phyloP scores from a whole-genome alignment of 2,888 invertebrate genomes.

The Tiphia femorata region DNA sequence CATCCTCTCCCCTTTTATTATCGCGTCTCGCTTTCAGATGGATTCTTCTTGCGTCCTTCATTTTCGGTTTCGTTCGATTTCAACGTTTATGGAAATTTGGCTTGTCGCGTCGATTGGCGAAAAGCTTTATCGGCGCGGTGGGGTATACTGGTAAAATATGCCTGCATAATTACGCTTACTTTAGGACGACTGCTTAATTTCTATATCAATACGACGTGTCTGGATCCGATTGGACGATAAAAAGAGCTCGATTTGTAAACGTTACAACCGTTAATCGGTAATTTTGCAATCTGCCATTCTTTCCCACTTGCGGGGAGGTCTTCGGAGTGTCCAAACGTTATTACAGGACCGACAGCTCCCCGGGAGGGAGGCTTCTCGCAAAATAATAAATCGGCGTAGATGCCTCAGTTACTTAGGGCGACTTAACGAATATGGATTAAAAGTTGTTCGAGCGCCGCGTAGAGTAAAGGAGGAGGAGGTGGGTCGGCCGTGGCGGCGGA shows the following conservation, averaged over 20 bases:
- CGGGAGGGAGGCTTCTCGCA: no score
- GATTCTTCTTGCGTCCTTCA: conserved; percentile 37
- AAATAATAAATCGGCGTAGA: conserved; percentile 62
- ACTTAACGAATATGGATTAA: conserved; percentile 68
- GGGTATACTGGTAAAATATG: no score
- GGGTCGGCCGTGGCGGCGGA: not conserved
- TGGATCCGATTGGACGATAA: no score
- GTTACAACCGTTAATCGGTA: no score
- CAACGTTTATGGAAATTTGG: not conserved
- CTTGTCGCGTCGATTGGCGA: no score
- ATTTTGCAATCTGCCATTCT: not conserved
- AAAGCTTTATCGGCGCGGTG: no score
- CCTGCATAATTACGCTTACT: no score
- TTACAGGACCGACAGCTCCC: no score
- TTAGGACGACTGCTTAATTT: no score
- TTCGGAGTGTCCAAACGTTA: conserved; percentile 7
- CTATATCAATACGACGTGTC: no score
- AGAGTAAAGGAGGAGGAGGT: not conserved
- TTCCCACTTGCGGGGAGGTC: not conserved
- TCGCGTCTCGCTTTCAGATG: conserved; percentile 48
- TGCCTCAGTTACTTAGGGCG: conserved; percentile 60
- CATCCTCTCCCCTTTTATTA: conserved; percentile 26
- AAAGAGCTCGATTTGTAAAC: no score
- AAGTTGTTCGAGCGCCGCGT: conserved; percentile 61
- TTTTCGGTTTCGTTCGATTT: conserved; percentile 12